A percentile compares a stretch with the other conserved stretches of the same genome.
Conservation (phyloP, 2,888 invertebrate species). For the Sipha maydis region DNA sequence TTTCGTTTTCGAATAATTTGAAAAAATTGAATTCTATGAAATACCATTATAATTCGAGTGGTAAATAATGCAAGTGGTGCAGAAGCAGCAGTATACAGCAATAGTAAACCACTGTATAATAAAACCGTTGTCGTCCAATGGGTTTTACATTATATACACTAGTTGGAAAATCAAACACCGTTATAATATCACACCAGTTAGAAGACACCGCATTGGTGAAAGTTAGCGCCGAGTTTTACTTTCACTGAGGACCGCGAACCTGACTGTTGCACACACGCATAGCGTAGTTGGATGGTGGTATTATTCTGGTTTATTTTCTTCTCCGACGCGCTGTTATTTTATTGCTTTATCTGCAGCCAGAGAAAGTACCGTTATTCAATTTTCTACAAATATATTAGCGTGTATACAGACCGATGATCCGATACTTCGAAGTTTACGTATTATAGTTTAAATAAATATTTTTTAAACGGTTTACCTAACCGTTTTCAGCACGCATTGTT, state of each 20-base stretch:
- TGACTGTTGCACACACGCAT: not conserved
- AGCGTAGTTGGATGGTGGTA: not conserved
- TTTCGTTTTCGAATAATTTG: conserved; percentile 32
- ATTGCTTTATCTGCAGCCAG: not conserved
- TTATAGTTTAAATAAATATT: not conserved
- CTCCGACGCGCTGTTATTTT: not conserved
- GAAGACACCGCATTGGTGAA: not conserved
- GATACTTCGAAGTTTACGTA: not conserved
- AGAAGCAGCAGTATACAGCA: too few relatives aligned
- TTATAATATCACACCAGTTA: conserved; percentile 1
- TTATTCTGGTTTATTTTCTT: conserved; percentile 54
- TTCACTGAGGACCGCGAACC: conserved; percentile 11
- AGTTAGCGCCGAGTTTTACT: conserved; percentile 17
- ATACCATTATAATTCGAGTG: too few relatives aligned
- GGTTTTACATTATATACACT: not conserved
- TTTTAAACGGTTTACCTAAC: conserved; percentile 3
- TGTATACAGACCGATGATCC: not conserved
- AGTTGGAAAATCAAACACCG: conserved; percentile 8
- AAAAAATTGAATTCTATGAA: too few relatives aligned
- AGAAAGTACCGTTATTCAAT: conserved; percentile 61
- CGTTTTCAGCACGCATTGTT: not conserved
- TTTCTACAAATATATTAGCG: conserved; percentile 6
- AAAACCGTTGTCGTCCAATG: not conserved
- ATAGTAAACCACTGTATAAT: not conserved
- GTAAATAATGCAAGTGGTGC: too few relatives aligned